phyloP scores from a whole-genome alignment of 2,888 invertebrate genomes.

The Chelonus formosanus region DNA sequence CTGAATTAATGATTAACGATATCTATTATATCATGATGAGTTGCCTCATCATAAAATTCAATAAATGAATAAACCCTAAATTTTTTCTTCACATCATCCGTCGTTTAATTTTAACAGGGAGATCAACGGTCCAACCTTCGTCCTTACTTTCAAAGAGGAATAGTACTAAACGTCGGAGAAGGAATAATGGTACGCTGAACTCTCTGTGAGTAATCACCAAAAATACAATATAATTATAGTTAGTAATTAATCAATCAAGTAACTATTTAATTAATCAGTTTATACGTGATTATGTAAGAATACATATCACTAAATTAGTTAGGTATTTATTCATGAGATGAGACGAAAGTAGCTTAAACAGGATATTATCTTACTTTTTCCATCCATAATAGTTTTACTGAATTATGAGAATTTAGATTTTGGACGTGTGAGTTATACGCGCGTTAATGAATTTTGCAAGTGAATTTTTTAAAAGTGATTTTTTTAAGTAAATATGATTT shows the following conservation, averaged over 20 bases:
- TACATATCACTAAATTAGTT: too few relatives aligned
- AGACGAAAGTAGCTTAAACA: too few relatives aligned
- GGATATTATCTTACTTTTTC: too few relatives aligned
- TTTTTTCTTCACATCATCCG: not conserved
- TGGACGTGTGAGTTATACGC: slow-evolving; percentile 12
- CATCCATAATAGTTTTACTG: too few relatives aligned
- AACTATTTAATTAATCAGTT: too few relatives aligned
- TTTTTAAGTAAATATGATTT: slow-evolving; percentile 9
- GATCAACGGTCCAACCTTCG: slow-evolving; percentile 16
- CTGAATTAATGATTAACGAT: not conserved
- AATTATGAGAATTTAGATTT: not conserved
- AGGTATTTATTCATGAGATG: too few relatives aligned
- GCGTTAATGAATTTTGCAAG: not conserved
- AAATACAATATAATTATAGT: not conserved
- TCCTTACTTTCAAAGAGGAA: slow-evolving; percentile 24
- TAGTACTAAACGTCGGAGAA: slow-evolving; percentile 21
- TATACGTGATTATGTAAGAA: too few relatives aligned
- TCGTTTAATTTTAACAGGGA: not conserved
- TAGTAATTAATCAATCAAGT: too few relatives aligned
- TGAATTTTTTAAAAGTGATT: not conserved
- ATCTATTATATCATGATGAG: not conserved
- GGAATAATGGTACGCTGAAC: slow-evolving; percentile 1
- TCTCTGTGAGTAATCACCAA: slow-evolving; percentile 8
- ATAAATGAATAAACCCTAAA: not conserved
- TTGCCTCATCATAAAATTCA: not conserved